These are phyloP conservation scores for Ellobium chinense DNA, from an alignment of 2,888 invertebrate species.

Conservation along the genomic window DNA sequence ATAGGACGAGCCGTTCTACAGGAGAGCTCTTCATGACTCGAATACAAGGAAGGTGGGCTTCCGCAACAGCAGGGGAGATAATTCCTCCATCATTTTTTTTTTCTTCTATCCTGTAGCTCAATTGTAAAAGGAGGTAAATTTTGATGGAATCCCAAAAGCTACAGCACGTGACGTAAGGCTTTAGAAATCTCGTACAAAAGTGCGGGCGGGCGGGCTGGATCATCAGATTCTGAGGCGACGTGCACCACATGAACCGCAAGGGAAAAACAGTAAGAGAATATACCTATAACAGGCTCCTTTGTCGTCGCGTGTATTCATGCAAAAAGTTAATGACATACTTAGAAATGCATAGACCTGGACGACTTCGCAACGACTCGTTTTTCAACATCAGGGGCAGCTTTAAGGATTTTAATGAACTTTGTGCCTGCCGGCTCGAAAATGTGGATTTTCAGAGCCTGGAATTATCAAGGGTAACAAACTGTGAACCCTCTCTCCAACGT, in stretches of 20 bases:
- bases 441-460: no score
- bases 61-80: constrained; percentile 12
- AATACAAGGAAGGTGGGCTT: neutral
- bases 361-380: constrained; percentile 4
- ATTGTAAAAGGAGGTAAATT: neutral
- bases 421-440: neutral
- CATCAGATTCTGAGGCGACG: neutral
- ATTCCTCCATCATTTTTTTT: neutral
- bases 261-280: neutral
- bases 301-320: neutral
- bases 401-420: neutral
- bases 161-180: constrained; percentile 14
- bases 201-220: neutral
- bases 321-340: constrained; percentile 23
- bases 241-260: constrained; percentile 1
- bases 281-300: neutral
- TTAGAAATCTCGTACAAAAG: neutral
- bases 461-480: no score
- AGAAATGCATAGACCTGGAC: neutral
- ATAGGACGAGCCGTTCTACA: neutral
- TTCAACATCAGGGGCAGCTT: neutral
- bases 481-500: neutral
- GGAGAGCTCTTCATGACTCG: neutral
- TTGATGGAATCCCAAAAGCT: neutral
- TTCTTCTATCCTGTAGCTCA: neutral